phyloP scores from a whole-genome alignment of 1,140 invertebrate species.

The Frieseomelitta varia region DNA sequence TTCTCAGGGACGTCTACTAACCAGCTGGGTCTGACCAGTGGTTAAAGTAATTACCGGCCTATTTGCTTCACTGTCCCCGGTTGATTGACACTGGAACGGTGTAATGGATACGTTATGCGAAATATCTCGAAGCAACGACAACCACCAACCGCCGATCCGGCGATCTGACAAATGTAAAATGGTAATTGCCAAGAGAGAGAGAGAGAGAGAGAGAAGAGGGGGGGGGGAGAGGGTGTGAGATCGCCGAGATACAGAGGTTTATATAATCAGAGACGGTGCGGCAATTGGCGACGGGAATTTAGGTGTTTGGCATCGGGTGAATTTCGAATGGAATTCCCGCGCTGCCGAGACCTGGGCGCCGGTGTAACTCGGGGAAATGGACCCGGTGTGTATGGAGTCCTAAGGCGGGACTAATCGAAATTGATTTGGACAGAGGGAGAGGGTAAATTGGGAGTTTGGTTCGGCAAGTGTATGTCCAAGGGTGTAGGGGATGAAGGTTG shows the following conservation, averaged over 20 bases:
- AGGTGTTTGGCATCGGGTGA: neutral
- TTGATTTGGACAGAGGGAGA: slow-evolving; percentile 4
- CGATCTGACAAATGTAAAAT: neutral
- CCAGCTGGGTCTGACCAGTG: slow-evolving; percentile 22
- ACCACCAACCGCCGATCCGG: neutral
- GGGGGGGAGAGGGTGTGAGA: neutral
- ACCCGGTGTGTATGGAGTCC: neutral
- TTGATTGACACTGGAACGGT: slow-evolving; percentile 27
- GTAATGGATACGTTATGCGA: slow-evolving; percentile 28
- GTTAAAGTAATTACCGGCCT: slow-evolving; percentile 48
- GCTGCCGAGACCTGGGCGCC: neutral
- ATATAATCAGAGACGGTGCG: neutral
- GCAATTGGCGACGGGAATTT: neutral
- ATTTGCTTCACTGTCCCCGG: slow-evolving; percentile 8
- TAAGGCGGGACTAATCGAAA: slow-evolving; percentile 11
- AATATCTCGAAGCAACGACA: slow-evolving; percentile 5
- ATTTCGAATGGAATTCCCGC: neutral
- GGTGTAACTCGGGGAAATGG: neutral
- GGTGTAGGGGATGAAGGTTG: slow-evolving; percentile 1
- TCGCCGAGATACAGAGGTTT: neutral
- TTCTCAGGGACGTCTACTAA: neutral
- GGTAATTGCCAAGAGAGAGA: neutral
- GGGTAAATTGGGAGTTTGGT: neutral
- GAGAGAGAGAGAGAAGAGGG: too few species aligned
- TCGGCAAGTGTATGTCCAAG: slow-evolving; percentile 4